Percentiles rank a stretch among this genome's conserved stretches.
phyloP scores from a whole-genome alignment of 2,113 vertebrate species.

The Mungos mungo region DNA sequence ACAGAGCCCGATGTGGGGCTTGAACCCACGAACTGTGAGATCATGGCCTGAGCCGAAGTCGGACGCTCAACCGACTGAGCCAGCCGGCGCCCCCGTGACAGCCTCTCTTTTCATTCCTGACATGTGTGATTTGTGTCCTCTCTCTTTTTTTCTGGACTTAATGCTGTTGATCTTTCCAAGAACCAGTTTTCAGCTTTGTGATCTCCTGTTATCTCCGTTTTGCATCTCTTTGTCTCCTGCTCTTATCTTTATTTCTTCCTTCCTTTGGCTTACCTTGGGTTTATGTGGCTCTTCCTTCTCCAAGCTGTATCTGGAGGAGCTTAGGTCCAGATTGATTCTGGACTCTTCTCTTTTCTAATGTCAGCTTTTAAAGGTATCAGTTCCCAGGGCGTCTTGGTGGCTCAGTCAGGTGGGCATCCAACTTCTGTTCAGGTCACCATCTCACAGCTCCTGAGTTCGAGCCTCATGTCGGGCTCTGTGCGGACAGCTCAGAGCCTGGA shows the following conservation, averaged over 20 bases:
- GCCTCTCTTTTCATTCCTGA: neutral
- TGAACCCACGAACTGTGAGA: accelerated
- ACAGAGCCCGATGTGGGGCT: too few relatives aligned
- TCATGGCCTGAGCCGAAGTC: too few relatives aligned
- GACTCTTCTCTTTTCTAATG: neutral
- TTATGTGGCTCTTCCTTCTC: neutral
- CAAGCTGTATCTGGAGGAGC: neutral
- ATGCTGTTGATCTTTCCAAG: neutral
- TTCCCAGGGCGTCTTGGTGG: neutral
- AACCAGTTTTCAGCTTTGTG: neutral
- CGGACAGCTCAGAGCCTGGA: too few relatives aligned
- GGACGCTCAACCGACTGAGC: too few relatives aligned
- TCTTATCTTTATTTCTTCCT: neutral
- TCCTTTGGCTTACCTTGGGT: neutral
- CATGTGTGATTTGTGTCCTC: neutral
- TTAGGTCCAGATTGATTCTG: neutral
- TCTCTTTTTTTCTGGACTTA: neutral
- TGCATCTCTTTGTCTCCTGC: neutral
- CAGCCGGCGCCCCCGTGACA: too few relatives aligned
- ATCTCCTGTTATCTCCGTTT: neutral
- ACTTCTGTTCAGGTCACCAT: too few relatives aligned
- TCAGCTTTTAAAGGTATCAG: neutral
- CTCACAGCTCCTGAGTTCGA: too few relatives aligned
- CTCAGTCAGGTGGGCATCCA: too few relatives aligned
- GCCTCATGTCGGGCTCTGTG: too few relatives aligned